phyloP scores from a whole-genome alignment of 2,888 invertebrate species.

The Drosophila flavopinicola region DNA sequence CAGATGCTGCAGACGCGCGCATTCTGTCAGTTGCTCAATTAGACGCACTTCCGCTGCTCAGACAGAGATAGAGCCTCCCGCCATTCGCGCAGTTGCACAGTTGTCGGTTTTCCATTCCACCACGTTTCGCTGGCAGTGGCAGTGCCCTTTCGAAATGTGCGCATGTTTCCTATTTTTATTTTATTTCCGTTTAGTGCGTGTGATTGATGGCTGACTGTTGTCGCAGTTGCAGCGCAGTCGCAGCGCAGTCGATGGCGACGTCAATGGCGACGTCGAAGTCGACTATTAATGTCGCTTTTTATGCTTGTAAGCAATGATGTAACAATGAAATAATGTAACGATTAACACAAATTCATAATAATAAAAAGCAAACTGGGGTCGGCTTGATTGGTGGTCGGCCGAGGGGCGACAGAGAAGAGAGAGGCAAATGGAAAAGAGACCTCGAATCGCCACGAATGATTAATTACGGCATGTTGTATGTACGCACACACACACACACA shows the following conservation, averaged over 20 bases:
- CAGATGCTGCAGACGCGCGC: slow-evolving; percentile 58
- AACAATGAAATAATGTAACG: slow-evolving; percentile 63
- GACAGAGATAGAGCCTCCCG: slow-evolving; percentile 15
- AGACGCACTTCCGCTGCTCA: slow-evolving; percentile 73
- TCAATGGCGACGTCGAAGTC: slow-evolving; percentile 11
- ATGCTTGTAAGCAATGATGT: slow-evolving; percentile 64
- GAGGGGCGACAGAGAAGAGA: slow-evolving; percentile 2
- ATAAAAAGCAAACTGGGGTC: slow-evolving; percentile 56
- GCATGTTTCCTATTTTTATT: slow-evolving; percentile 66
- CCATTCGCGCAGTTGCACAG: background rate
- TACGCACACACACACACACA: background rate
- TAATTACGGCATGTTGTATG: slow-evolving; percentile 42
- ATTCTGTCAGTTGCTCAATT: slow-evolving; percentile 76
- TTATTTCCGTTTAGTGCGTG: slow-evolving; percentile 73
- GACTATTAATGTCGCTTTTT: slow-evolving; percentile 59
- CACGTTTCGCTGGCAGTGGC: slow-evolving; percentile 13
- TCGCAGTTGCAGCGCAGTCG: slow-evolving; percentile 24
- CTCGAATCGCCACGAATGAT: slow-evolving; percentile 49
- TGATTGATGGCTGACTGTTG: slow-evolving; percentile 75
- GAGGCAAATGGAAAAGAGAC: slow-evolving; percentile 4
- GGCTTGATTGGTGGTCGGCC: slow-evolving; percentile 22
- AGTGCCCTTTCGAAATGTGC: slow-evolving; percentile 29
- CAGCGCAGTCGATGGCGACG: slow-evolving; percentile 7
- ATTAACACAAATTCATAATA: slow-evolving; percentile 69
- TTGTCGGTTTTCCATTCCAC: slow-evolving; percentile 8